These are phyloP conservation scores for Myocastor coypus DNA, from an alignment of 2,113 vertebrate genomes.

Conservation along the genomic window DNA sequence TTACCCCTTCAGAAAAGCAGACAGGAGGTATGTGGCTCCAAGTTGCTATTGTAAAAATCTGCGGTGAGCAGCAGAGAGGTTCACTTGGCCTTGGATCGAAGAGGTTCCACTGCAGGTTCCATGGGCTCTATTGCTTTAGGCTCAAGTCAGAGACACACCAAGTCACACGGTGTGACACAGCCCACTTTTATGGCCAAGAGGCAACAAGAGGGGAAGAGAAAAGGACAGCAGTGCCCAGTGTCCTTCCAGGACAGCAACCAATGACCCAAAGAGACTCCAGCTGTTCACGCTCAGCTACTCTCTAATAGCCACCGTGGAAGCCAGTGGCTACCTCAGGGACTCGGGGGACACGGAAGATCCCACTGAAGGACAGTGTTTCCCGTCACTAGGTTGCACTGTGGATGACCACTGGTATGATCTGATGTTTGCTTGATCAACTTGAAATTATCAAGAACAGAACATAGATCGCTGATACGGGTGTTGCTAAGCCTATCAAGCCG, in stretches of 20 bases:
- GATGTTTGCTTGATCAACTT: neutral
- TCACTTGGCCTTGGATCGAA: no score
- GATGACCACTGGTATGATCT: neutral
- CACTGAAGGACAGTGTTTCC: neutral
- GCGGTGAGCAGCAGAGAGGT: no score
- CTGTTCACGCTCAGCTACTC: neutral
- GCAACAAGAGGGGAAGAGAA: neutral
- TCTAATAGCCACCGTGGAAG: no score
- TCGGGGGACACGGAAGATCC: neutral
- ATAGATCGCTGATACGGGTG: no score
- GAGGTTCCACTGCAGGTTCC: no score
- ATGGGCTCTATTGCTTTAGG: no score
- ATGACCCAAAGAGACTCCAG: neutral
- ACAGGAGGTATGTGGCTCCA: neutral
- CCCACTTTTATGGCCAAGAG: neutral
- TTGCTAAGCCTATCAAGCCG: neutral
- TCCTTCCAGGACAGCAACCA: neutral
- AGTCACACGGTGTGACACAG: neutral
- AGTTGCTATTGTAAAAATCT: no score
- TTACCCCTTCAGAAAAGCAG: neutral
- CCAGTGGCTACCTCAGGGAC: no score
- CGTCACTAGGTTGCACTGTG: neutral
- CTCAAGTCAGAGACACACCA: no score
- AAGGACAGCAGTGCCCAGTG: neutral
- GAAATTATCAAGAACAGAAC: neutral